phyloP scores from a whole-genome alignment of 2,888 invertebrate genomes.

The Athripsodes cinereus region DNA sequence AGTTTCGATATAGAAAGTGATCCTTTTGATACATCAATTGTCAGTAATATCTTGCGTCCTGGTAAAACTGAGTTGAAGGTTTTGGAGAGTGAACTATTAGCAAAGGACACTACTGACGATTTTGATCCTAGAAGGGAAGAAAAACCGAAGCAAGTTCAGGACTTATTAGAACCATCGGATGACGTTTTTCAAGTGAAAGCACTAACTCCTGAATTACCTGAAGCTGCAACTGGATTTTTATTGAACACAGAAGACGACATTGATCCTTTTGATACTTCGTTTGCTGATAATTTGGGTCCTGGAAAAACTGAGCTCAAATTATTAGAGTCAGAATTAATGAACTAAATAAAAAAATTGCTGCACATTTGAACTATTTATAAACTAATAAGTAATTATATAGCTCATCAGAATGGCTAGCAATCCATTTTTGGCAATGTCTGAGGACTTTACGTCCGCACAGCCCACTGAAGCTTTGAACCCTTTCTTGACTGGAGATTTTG shows the following conservation, averaged over 20 bases:
- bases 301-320: conserved; percentile 73
- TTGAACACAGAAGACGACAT: conserved; percentile 38
- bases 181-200: conserved; percentile 62
- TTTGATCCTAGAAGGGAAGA: conserved; percentile 49
- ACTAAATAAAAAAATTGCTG: conserved; percentile 25
- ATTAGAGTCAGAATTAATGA: conserved; percentile 67
- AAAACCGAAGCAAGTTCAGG: conserved; percentile 39
- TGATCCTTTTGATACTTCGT: conserved; percentile 83
- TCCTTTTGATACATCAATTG: conserved; percentile 86
- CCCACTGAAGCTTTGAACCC: conserved; percentile 58
- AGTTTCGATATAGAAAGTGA: conserved; percentile 49
- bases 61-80: conserved; percentile 74
- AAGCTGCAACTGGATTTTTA: conserved; percentile 27
- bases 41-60: conserved; percentile 63
- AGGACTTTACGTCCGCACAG: conserved; percentile 51
- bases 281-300: conserved; percentile 65
- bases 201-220: conserved; percentile 58
- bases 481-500: conserved; percentile 54
- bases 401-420: conserved; percentile 59
- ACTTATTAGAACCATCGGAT: conserved; percentile 45
- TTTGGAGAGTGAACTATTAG: conserved; percentile 68
- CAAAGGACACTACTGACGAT: conserved; percentile 43
- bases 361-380: not conserved
- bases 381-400: conserved; percentile 31
- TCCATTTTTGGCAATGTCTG: conserved; percentile 73